phyloP scores from a whole-genome alignment of 2,888 invertebrate genomes.

The Napeogenes inachia region DNA sequence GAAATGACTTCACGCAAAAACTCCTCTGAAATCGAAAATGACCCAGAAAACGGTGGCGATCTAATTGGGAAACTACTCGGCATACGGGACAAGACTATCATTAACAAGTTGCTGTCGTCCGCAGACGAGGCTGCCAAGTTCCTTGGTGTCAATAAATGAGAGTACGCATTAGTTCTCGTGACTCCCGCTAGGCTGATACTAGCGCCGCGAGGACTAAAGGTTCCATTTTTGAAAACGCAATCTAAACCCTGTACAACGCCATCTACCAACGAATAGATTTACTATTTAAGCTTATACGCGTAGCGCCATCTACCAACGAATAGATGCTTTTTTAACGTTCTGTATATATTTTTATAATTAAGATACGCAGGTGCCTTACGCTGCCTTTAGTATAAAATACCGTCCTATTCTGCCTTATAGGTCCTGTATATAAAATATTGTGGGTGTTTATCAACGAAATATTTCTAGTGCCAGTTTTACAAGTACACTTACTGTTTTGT shows the following conservation, averaged over 20 bases:
- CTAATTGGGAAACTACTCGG: constrained; percentile 93
- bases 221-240: constrained; percentile 32
- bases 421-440: constrained; percentile 40
- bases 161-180: constrained; percentile 75
- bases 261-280: constrained; percentile 51
- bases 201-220: constrained; percentile 69
- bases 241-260: constrained; percentile 45
- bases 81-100: constrained; percentile 89
- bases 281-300: constrained; percentile 29
- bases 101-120: constrained; percentile 89
- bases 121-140: constrained; percentile 92
- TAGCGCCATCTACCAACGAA: constrained; percentile 55
- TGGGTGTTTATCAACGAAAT: constrained; percentile 62
- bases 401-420: constrained; percentile 67
- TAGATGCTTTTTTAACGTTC: constrained; percentile 37
- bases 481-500: constrained; percentile 29
- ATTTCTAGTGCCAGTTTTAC: constrained; percentile 62
- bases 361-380: constrained; percentile 56
- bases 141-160: constrained; percentile 87
- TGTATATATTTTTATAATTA: constrained; percentile 31
- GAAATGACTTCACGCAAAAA: constrained; percentile 72
- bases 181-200: constrained; percentile 68
- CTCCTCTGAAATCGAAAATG: constrained; percentile 68
- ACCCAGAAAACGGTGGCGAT: constrained; percentile 81
- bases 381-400: constrained; percentile 64